Base-by-base conservation (phyloP, 2,797 vertebrate genomes). In the Discoglossus pictus region DNA sequence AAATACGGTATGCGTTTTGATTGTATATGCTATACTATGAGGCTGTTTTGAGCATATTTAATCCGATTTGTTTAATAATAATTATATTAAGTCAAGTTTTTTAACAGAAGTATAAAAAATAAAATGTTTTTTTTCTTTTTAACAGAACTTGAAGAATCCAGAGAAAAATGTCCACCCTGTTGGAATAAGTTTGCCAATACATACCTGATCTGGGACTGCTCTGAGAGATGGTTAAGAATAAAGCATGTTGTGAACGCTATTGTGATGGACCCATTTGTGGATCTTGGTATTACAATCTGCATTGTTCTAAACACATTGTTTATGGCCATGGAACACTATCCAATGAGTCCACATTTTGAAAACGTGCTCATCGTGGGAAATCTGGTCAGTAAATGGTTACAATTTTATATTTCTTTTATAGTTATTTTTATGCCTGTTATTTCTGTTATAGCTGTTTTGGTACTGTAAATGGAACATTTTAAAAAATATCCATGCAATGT, bases 271-370 rank as follows among this genome's bases (percentile, higher is more conserved):
- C 97, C 97, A 7, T 97, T 97, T 80, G 88, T 89, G 44, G 97
- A 99, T 79, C 87, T 99, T 18, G 81, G 89, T 38, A 96, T 99
- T 75, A 99, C 97, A 8, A 91, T 97, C 61, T 99, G 97, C 79
- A 99, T 99, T 77, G 92, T 98, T 44, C 81, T 99, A 75, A 99
- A 99, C 77, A 99, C 97, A 8, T 36, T 97, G 43, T 99, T 99
- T 66, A 99, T 99, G 97, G 93, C 97, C 44, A 96, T 99, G 94
- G 97, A 99, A 56, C 93, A 95, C 78, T 79, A 97, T 42, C 91
- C 90, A 42, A 94, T 94, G 89, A 69, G 72, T 0, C 0, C 0
- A 0, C 17, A 48, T n/a, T 98, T 96, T 75, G 31, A 11, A 16
- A 17, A 6, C 0, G 87, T 94, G 66, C 83, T 99, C 53, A 11